Evolutionary conservation across 2,888 invertebrate species (phyloP), one percentile per base, ranked within the genome.

Genomic region (Monochamus alternatus): DNA sequence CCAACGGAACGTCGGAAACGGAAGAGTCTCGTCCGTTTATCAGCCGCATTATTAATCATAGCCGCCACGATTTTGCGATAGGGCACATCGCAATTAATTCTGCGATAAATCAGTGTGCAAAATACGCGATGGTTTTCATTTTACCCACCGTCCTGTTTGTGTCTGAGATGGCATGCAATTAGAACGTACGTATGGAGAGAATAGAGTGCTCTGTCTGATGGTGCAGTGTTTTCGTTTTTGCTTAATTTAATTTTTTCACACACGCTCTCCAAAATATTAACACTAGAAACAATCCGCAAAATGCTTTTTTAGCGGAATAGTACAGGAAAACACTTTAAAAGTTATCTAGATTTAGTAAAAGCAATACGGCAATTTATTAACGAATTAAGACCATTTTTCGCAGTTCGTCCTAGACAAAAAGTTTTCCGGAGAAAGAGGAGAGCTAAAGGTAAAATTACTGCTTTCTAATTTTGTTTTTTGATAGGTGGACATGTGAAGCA

Each of bases 1-100:
- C 9, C 47, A 47, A 9, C 47, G 47, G 2, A 47, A 63, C 22
- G 58, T 43, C 43, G 68, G 68, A 67, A 67, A 67, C 32, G 38
- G 43, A 43, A 59, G 58, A 22, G 68, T 68, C 30, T 59, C 58
- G 68, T 68, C 58, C 30, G 68, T 52, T 69, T 69, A 69, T 69
- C 69, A 43, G 44, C 12, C 30, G 9, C n/a, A 10, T 69, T 69
- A 69, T 69, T 69, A 69, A 69, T 69, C 69, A 69, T 76, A 74
- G 67, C 73, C 78, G 76, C 79, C 77, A 78, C 77, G 76, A 76
- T 81, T 80, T 77, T 72, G 75, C 76, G 83, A 82, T 82, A 82
- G 81, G 82, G 82, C 79, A 75, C 79, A 79, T 69, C 80, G 75
- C 81, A 83, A 81, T 83, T 83, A 82, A 84, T 82, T 82, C 80